These are phyloP conservation scores for Anolis sagrei DNA, from an alignment of 2,113 vertebrate species.

Conservation along the genomic window DNA sequence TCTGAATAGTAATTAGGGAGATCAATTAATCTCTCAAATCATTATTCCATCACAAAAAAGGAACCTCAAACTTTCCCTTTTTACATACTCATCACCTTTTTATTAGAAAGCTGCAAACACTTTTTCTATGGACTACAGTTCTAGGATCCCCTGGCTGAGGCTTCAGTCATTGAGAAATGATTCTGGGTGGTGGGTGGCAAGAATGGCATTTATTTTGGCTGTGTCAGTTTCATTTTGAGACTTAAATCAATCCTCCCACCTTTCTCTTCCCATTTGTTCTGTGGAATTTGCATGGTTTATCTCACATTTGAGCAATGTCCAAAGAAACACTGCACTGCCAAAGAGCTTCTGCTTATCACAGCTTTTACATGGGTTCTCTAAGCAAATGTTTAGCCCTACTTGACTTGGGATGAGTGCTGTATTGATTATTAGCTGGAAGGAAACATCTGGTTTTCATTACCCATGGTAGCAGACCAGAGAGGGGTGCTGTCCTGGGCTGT, in stretches of 20 bases:
- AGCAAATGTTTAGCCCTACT: conserved; percentile 86
- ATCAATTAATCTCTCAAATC: neutral
- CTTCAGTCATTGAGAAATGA: neutral
- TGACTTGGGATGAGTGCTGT: conserved; percentile 79
- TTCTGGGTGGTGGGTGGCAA: accelerated
- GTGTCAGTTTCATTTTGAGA: neutral
- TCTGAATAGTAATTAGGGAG: neutral
- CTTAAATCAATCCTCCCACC: conserved; percentile 10
- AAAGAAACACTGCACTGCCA: conserved; percentile 62
- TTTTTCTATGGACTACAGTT: too few species aligned
- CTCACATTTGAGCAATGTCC: conserved; percentile 75
- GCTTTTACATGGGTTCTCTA: conserved; percentile 82
- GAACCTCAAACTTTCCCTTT: accelerated
- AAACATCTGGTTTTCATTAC: conserved; percentile 92
- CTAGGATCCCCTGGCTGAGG: neutral
- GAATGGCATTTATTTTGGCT: conserved; percentile 25
- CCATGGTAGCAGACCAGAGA: conserved; percentile 74
- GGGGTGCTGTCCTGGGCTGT: conserved; percentile 76
- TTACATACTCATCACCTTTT: too few species aligned
- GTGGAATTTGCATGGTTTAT: conserved; percentile 85
- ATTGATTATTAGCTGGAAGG: conserved; percentile 89
- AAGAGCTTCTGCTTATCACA: conserved; percentile 69
- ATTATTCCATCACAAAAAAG: accelerated
- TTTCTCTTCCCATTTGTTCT: conserved; percentile 35
- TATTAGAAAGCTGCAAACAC: accelerated